Evolutionary conservation across 2,113 vertebrate genomes (phyloP), one percentile per base, ranked within the genome.

Genomic region (Trematomus loennbergii): DNA sequence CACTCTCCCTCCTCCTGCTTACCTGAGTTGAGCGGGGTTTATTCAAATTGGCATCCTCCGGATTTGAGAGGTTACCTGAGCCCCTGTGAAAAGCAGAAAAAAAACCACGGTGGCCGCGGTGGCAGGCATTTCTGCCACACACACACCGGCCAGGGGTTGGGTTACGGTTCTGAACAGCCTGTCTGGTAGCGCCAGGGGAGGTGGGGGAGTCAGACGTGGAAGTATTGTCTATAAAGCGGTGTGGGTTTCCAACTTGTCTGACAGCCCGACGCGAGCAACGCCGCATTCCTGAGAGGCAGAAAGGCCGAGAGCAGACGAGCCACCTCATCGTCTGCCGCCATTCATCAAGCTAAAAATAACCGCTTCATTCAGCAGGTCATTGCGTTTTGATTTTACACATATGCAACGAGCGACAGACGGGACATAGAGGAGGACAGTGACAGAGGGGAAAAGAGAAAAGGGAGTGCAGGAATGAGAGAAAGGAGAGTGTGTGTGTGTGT

Each of bases 141-240:
- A 90, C 82, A 75, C 70, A 80, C 60, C 0, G 25, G 60, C 76
- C 33, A 2, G 55, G 85, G 79, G 46, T 90, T 86, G 11, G 20
- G 81, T 90, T 89, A 83, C 89, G 3, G 25, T 73, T 74, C 70
- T 49, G 46, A 77, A 69, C 81, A 69, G 81, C 36, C 78, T 13
- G 88, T 86, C 86, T 82, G 87, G 75, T 77, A 66, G 71, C 54
- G 13, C 71, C 69, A 22, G 67, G n/a, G 84, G 78, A 82, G 79
- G 68, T 16, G 59, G 62, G 73, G 72, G 67, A 36, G 80, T 75
- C 65, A 45, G 72, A 75, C 72, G 16, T 69, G 89, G 78, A 57
- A 52, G 82, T 66, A 87, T 89, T 87, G 89, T 89, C 78, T 77
- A 8, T 79, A 65, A 91, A 90, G 89, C 17, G 76, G 89, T 91